Percentiles rank a stretch among this genome's conserved stretches.
Conservation (phyloP, 2,113 vertebrate genomes). For the Hemiscyllium ocellatum region DNA sequence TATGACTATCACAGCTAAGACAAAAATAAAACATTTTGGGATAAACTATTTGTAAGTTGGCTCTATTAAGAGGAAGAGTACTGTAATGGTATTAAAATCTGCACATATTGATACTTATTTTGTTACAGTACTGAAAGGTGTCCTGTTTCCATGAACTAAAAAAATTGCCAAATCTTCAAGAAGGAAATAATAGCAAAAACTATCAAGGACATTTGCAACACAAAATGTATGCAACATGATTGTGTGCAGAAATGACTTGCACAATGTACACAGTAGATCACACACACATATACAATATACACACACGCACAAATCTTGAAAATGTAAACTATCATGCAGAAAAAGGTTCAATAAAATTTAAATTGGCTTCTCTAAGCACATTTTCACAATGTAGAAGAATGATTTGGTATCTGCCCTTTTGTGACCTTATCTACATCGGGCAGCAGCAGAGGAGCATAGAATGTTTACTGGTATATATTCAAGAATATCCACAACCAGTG, state of each 20-base stretch:
- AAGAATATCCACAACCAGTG: too few species aligned
- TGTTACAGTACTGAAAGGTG: not conserved
- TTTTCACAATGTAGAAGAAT: not conserved
- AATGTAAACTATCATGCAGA: not conserved
- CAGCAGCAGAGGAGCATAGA: not conserved
- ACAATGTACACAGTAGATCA: not conserved
- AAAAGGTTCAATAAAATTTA: not conserved
- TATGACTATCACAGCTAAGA: not conserved
- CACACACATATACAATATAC: not conserved
- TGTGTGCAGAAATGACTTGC: not conserved
- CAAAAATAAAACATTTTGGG: not conserved
- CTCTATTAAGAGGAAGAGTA: too few species aligned
- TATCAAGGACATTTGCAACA: not conserved
- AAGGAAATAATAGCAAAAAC: not conserved
- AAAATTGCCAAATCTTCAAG: not conserved
- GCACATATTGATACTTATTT: not conserved
- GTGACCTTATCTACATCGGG: not conserved
- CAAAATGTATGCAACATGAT: not conserved
- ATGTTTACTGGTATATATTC: not conserved
- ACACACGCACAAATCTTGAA: not conserved
- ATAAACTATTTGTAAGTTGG: not conserved
- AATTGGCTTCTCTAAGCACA: not conserved
- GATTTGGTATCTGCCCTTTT: not conserved
- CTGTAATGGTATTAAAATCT: not conserved
- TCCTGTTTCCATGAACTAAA: not conserved